Base-by-base conservation (phyloP, 2,888 invertebrate species). In the Oligia strigilis region DNA sequence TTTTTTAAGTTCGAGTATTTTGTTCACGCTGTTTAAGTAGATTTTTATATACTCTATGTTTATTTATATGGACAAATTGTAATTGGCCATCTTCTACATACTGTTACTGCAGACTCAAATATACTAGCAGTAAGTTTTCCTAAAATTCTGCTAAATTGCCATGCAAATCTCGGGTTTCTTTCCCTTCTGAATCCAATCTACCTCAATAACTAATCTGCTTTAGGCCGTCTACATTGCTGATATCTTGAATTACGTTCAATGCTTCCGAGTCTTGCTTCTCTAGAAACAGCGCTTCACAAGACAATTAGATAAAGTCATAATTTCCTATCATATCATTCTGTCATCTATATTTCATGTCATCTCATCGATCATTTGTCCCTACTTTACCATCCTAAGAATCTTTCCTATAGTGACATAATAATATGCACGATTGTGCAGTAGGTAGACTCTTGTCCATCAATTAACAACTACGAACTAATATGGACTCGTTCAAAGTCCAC, bases 381-480 rank as follows among this genome's bases (percentile, higher is more conserved):
- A 36, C 36, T 36, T 64, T 36, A 36, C 17, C 64, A 19, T 19
- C 9, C 36, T 65, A 3, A 19, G 11, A 40, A 65, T 19, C 9
- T 40, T 65, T 6, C 36, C 64, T 19, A 40, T 64, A 19, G 17
- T 19, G 17, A 64, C 36, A 64, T 65, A n/a, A n/a, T n/a, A n/a
- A n/a, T n/a, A 65, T 65, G 19, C 40, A 40, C 3, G 40, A 23
- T 14, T 23, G 2, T 23, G n/a, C 46, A 36, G 9, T 49, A 67
- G 36, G 23, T 49, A 73, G 23, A 36, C 17, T 23, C 23, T 36
- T 23, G 17, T 14, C 29, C 29, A 11, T 36, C 49, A 74, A 74
- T 69, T 74, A 69, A 69, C 49, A 67, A 67, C 36, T 17, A 11
- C 36, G 4, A 74, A 74, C 73, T 49, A n/a, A 49, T 73, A 67